Base-by-base conservation (phyloP, 2,888 invertebrate species). In the Tetramorium bicarinatum region DNA sequence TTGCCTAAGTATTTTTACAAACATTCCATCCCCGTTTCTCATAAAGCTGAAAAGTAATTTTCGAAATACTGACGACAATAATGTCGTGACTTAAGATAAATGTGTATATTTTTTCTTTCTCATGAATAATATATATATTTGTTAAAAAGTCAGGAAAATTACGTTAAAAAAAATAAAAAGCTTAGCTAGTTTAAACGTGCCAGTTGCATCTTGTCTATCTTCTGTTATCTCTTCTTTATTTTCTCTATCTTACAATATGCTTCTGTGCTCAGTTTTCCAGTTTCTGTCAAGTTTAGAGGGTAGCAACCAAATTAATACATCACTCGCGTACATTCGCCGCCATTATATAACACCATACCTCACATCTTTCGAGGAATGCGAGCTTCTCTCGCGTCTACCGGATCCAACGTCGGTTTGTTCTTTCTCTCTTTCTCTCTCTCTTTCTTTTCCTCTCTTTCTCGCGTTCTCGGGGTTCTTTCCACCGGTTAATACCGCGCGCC, bases 401-500 rank as follows among this genome's bases (percentile, higher is more conserved):
- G 71, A 88, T 88, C 76, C 54, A 77, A 87, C 76, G 85, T 84
- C 75, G 79, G 56, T 59, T 59, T 38, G 34, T 38, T 79, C 69
- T 54, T 29, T 44, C 67, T 44, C 41, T 41, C 29, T 3, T 2
- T 29, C 54, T 54, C 29, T 44, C 67, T 44, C 41, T 41, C 4
- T 29, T 34, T 34, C 59, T n/a, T 47, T 61, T 29, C n/a, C 21
- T 52, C 29, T 49, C 84, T 77, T 75, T 44, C 85, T 88, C 85
- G 69, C 83, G 79, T 76, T 59, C 87, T 85, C 82, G 81, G 77
- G 82, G 87, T 25, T 66, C 47, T 75, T 54, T 59, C 72, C 59
- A 80, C 71, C 83, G 79, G 79, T 66, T 62, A 66, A 72, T 76
- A 80, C 56, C 49, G 61, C 52, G 82, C 47, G 76, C 89, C 89